Evolutionary conservation across 2,797 vertebrate species (phyloP).

Genomic region (Cynopterus sphinx): DNA sequence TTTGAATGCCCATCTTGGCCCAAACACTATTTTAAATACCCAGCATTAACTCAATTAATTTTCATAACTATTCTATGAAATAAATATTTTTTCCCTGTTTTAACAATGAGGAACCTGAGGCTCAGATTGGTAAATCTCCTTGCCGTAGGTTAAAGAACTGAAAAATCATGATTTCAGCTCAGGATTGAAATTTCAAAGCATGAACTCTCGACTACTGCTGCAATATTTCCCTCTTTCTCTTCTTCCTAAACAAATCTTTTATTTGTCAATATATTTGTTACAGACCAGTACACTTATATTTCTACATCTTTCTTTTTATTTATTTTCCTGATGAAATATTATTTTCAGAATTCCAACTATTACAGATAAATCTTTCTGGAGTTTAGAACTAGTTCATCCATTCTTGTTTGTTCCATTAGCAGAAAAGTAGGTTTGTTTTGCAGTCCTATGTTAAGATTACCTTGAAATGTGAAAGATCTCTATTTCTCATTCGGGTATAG

Average conservation of each 20-base stretch:
- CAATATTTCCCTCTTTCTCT: neutral
- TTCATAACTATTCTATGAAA: neutral
- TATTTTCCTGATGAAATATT: slow-evolving; percentile 25
- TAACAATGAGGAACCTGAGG: neutral
- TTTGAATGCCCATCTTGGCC: neutral
- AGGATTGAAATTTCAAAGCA: neutral
- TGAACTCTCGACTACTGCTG: neutral
- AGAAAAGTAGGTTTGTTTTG: slow-evolving; percentile 67
- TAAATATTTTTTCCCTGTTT: neutral
- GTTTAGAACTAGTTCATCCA: slow-evolving; percentile 45
- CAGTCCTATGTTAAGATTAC: slow-evolving; percentile 36
- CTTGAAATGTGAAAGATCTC: slow-evolving; percentile 65
- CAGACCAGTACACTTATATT: neutral
- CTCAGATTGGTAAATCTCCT: neutral
- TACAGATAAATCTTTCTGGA: slow-evolving; percentile 44
- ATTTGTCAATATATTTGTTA: neutral
- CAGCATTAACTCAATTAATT: neutral
- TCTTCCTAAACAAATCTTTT: neutral
- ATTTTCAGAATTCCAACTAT: slow-evolving; percentile 56
- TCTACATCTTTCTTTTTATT: slow-evolving; percentile 8
- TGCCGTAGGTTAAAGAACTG: neutral
- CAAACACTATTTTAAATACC: neutral
- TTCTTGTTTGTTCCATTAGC: slow-evolving; percentile 54
- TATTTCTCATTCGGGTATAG: slow-evolving; percentile 73
- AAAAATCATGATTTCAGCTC: neutral